Evolutionary conservation across 1,140 invertebrate genomes (phyloP).

Genomic region (Bathynomus jamesi): DNA sequence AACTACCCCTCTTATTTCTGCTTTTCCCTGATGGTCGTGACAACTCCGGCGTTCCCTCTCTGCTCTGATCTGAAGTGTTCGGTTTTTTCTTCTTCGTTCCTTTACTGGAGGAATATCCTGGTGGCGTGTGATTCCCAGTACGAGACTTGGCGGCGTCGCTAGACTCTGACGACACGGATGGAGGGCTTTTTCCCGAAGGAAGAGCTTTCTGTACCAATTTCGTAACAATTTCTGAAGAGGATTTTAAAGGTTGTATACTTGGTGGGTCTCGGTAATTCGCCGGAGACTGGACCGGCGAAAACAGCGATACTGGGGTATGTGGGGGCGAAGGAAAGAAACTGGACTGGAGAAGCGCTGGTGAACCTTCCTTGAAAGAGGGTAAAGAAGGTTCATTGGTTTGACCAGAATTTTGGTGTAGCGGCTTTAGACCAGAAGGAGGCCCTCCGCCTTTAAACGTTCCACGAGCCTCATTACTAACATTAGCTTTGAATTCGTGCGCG

Average conservation of each 20-base stretch:
- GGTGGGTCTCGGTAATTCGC: background rate
- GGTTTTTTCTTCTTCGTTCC: background rate
- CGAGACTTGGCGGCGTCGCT: background rate
- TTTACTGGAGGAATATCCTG: background rate
- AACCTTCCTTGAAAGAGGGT: too few species aligned
- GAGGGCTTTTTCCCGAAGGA: background rate
- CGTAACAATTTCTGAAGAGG: background rate
- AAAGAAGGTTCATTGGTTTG: too few species aligned
- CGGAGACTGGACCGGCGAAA: background rate
- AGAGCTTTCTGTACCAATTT: background rate
- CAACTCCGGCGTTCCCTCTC: too few species aligned
- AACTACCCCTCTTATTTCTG: too few species aligned
- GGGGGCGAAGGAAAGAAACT: background rate
- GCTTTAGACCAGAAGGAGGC: background rate
- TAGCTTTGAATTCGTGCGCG: conserved; percentile 11
- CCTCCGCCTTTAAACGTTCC: background rate
- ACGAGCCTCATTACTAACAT: background rate
- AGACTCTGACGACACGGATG: background rate
- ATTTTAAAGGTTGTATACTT: background rate
- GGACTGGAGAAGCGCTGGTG: background rate
- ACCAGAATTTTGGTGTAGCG: too few species aligned
- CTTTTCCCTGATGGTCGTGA: too few species aligned
- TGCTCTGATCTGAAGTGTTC: too few species aligned
- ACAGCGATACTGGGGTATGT: background rate
- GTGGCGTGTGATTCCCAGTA: background rate